These are phyloP conservation scores for Portunus trituberculatus DNA, from an alignment of 1,140 invertebrate genomes.

Conservation along the genomic window DNA sequence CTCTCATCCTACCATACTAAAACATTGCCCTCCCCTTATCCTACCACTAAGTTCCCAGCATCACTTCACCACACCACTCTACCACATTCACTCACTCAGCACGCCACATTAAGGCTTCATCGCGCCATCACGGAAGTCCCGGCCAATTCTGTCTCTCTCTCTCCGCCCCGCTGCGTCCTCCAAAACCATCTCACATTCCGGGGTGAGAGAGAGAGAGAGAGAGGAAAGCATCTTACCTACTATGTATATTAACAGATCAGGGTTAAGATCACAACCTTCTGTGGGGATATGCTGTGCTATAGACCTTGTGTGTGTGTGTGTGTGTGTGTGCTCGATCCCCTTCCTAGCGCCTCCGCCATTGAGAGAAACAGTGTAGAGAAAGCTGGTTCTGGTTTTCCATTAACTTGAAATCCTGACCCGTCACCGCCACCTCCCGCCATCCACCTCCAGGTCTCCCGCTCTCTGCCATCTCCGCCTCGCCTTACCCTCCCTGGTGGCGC, in stretches of 20 bases:
- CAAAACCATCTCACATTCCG: background rate
- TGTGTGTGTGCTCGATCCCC: background rate
- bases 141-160: background rate
- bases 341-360: background rate
- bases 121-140: background rate
- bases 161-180: background rate
- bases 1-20: no score
- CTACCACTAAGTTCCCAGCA: background rate
- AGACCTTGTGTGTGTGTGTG: background rate
- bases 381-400: background rate
- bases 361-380: conserved; percentile 2
- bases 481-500: no score
- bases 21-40: no score
- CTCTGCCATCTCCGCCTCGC: no score
- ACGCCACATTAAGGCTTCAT: background rate
- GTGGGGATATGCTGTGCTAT: background rate
- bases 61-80: background rate
- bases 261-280: background rate
- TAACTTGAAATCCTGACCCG: conserved; percentile 5
- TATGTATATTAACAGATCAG: background rate
- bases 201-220: background rate
- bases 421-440: no score
- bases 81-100: background rate
- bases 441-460: background rate
- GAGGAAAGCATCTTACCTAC: background rate